A percentile compares a stretch with the other conserved stretches of the same genome.
These are phyloP conservation scores for Cynopterus brachyotis DNA, from an alignment of 2,113 vertebrate species.

Conservation along the genomic window DNA sequence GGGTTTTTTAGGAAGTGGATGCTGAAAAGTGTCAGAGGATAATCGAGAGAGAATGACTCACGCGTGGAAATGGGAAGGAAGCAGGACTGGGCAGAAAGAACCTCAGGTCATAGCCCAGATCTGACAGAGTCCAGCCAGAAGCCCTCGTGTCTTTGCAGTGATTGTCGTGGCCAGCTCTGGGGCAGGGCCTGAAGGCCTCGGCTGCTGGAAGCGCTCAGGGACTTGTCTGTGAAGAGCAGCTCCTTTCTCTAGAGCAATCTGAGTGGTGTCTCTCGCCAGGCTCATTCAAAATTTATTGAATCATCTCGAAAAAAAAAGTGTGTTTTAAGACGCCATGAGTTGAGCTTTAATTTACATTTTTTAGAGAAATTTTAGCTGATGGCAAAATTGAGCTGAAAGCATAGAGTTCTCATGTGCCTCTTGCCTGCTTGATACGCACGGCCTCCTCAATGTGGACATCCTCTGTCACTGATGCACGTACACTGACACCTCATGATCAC, in stretches of 20 bases:
- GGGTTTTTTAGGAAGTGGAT: background rate
- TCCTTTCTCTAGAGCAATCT: background rate
- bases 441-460: background rate
- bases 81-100: background rate
- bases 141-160: background rate
- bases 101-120: background rate
- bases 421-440: background rate
- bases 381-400: background rate
- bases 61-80: background rate
- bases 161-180: background rate
- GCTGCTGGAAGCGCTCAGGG: background rate
- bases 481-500: background rate
- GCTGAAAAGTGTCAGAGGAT: background rate
- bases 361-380: background rate
- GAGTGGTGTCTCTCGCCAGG: background rate
- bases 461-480: background rate
- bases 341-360: background rate
- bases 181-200: background rate
- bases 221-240: background rate
- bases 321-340: background rate
- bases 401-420: background rate
- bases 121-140: background rate
- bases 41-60: background rate
- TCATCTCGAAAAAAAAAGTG: background rate
- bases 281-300: background rate